Conservation (phyloP, 2,113 vertebrate genomes). For the Leuciscus idus region DNA sequence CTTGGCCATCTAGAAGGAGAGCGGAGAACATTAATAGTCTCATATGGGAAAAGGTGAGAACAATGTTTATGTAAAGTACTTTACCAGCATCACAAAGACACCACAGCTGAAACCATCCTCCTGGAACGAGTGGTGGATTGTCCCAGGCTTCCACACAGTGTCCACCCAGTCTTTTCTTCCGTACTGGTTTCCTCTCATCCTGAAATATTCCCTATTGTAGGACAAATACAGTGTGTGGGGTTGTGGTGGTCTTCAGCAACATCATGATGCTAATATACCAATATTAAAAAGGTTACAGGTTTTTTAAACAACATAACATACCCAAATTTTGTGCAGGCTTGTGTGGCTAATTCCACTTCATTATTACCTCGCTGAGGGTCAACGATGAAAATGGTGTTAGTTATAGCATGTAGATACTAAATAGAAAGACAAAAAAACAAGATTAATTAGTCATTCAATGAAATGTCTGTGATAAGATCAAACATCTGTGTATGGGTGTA, state of each 20-base stretch:
- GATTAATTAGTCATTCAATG: too few species aligned
- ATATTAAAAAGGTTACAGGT: background rate
- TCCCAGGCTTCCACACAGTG: background rate
- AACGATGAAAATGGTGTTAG: background rate
- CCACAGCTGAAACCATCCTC: conserved; percentile 27
- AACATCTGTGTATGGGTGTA: background rate
- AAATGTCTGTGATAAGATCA: too few species aligned
- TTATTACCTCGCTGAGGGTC: background rate
- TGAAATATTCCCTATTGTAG: conserved; percentile 6
- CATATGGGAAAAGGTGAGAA: background rate
- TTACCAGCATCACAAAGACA: conserved; percentile 25
- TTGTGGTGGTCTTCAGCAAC: background rate
- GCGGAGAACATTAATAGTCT: background rate
- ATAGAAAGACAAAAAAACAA: background rate
- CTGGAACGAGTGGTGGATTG: background rate
- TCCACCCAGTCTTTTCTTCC: too few species aligned
- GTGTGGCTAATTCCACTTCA: background rate
- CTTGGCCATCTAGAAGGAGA: background rate
- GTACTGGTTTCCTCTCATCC: background rate
- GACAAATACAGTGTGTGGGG: background rate
- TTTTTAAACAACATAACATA: background rate
- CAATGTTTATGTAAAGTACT: background rate
- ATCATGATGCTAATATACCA: background rate
- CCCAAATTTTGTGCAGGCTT: background rate
- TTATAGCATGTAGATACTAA: background rate